Evolutionary conservation across 2,888 invertebrate genomes (phyloP), one percentile per base, ranked within the genome.

Genomic region (Itoplectis maculator): DNA sequence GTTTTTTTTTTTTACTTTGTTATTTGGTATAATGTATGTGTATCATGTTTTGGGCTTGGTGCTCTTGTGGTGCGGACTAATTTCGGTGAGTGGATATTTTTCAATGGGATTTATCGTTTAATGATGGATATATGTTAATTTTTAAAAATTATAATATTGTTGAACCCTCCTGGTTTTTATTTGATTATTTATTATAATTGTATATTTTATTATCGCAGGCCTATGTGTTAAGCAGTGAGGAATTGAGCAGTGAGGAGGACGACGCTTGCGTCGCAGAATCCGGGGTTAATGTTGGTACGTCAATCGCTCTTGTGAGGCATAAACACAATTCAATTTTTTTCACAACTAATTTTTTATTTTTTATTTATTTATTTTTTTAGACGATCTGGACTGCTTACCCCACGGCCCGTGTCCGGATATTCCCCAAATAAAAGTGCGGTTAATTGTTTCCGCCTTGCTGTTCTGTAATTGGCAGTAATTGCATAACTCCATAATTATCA

Each of bases 371-470:
- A 13, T 20, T 20, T 23, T 81, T 66, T 37, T 49, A 86, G 92
- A 85, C 87, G 2, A 92, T 93, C 74, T 87, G 87, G 0, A 88
- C 89, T 90, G 90, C 6, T 87, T 88, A 45, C 29, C 29, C 29
- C 86, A 88, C 70, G 92, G 93, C 35, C 83, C 87, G n/a, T 93
- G 93, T 87, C 84, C 89, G 2, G 92, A 91, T 11, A 92, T 93
- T 80, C 85, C 86, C 20, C 89, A 88, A 11, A 82, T 93, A 7
- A 93, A 87, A 86, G 88, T 88, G n/a, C 9, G 29, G 29, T 29
- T 29, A 5, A 29, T 29, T 29, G 29, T 29, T 29, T 29, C 5
- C 29, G 29, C 29, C 3, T 5, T 5, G 29, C 5, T 29, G 29
- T 3, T 29, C 29, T 29, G 5, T 29, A 29, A 5, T 29, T 29